Evolutionary conservation across 92 coral and sea anemone species (phyloP).

Genomic region (Zoanthus solanderi): DNA sequence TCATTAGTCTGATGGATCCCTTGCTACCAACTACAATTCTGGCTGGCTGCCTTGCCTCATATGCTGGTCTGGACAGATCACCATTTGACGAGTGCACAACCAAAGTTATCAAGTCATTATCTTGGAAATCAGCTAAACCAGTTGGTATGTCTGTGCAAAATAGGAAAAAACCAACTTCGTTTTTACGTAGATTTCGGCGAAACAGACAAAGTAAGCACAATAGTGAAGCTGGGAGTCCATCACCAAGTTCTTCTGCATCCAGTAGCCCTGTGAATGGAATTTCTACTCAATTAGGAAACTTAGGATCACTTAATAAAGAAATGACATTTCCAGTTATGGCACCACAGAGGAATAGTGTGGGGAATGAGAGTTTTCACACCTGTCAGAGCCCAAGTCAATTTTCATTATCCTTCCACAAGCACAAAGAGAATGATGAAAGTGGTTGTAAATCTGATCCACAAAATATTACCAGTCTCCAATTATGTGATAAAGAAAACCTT

Average conservation of each 20-base stretch:
- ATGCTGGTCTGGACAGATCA: slow-evolving; percentile 88
- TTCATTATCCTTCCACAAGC: slow-evolving; percentile 34
- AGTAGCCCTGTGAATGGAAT: slow-evolving; percentile 4
- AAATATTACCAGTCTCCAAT: neutral
- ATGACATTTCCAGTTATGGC: slow-evolving; percentile 42
- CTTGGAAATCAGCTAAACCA: slow-evolving; percentile 53
- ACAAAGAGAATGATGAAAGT: neutral
- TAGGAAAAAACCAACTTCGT: slow-evolving; percentile 61
- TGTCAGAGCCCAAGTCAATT: slow-evolving; percentile 67
- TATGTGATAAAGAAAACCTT: neutral
- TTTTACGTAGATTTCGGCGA: slow-evolving; percentile 60
- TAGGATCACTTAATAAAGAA: neutral
- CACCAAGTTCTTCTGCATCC: slow-evolving; percentile 8
- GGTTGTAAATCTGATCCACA: neutral
- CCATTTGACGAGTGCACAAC: slow-evolving; percentile 86
- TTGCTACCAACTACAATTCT: slow-evolving; percentile 87
- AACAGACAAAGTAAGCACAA: slow-evolving; percentile 29
- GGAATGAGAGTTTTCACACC: slow-evolving; percentile 74
- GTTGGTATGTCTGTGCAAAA: slow-evolving; percentile 42
- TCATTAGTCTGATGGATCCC: slow-evolving; percentile 91
- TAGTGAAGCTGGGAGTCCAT: neutral
- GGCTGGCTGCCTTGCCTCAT: slow-evolving; percentile 88
- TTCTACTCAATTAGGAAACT: slow-evolving; percentile 4
- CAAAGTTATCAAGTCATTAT: slow-evolving; percentile 55
- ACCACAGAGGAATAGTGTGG: slow-evolving; percentile 35